These are phyloP conservation scores for Drosophila teissieri DNA, from an alignment of 1,140 invertebrate species.

Conservation along the genomic window DNA sequence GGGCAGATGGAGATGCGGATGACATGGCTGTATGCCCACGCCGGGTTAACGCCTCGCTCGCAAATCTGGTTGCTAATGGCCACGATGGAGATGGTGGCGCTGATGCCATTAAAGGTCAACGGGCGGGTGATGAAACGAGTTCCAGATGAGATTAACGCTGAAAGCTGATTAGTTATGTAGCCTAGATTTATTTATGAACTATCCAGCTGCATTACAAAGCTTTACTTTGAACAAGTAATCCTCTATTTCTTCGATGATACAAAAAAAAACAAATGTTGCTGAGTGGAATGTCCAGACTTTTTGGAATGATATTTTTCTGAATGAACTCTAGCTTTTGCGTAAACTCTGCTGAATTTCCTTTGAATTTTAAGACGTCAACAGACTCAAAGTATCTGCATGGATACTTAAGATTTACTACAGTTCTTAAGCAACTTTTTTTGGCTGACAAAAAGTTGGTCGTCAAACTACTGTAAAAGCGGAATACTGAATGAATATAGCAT, in stretches of 20 bases:
- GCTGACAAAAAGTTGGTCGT: slow-evolving; percentile 16
- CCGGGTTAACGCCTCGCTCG: slow-evolving; percentile 47
- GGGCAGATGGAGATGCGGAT: slow-evolving; percentile 17
- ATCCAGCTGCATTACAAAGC: not conserved
- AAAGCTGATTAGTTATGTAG: not conserved
- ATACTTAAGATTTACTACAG: slow-evolving; percentile 11
- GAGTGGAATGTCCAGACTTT: too few relatives aligned
- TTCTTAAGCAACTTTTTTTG: slow-evolving; percentile 11
- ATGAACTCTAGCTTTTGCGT: too few relatives aligned
- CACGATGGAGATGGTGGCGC: slow-evolving; percentile 2
- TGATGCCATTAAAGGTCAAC: slow-evolving; percentile 60
- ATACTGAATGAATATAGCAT: slow-evolving; percentile 2
- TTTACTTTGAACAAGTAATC: too few relatives aligned
- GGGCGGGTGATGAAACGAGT: slow-evolving; percentile 10
- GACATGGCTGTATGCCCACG: slow-evolving; percentile 55
- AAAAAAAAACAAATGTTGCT: too few relatives aligned
- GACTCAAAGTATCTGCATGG: slow-evolving; percentile 5
- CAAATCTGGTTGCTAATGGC: slow-evolving; percentile 19
- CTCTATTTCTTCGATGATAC: too few relatives aligned
- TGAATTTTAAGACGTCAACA: not conserved
- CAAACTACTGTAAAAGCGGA: not conserved
- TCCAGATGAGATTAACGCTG: slow-evolving; percentile 9
- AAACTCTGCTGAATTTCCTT: too few relatives aligned
- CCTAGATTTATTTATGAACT: not conserved
- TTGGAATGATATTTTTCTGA: too few relatives aligned